These are phyloP conservation scores for Huso huso DNA, from an alignment of 2,797 vertebrate genomes.

Conservation along the genomic window DNA sequence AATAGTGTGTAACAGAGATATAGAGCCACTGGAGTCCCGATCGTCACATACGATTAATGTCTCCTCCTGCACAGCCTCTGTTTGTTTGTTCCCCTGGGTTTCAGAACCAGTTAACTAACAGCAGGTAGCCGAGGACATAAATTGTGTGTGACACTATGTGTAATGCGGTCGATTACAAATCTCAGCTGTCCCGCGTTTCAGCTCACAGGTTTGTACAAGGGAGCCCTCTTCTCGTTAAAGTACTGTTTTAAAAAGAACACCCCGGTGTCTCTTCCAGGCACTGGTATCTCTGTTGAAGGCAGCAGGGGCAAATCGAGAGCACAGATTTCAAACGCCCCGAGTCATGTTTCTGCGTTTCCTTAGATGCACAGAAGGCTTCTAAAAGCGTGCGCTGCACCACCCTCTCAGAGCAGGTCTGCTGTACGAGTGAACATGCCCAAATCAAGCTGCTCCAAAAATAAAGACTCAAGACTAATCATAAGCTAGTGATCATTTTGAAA, in stretches of 20 bases:
- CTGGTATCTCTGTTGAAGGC: conserved; percentile 1
- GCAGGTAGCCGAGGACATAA: conserved; percentile 61
- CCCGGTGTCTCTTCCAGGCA: conserved; percentile 6
- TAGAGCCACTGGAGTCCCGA: conserved; percentile 56
- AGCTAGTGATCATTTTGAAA: too few species aligned
- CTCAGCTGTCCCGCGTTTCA: conserved; percentile 47
- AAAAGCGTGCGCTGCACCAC: too few species aligned
- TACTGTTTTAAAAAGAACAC: conserved; percentile 19
- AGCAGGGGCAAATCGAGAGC: background rate
- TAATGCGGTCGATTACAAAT: conserved; percentile 64
- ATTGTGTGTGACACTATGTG: conserved; percentile 67
- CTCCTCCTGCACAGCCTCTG: conserved; percentile 45
- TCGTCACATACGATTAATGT: conserved; percentile 73
- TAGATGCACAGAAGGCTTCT: too few species aligned
- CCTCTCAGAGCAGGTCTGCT: too few species aligned
- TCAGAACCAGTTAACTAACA: conserved; percentile 68
- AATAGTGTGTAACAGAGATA: conserved; percentile 62
- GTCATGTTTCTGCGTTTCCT: too few species aligned
- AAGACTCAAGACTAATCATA: too few species aligned
- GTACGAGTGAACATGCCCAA: too few species aligned
- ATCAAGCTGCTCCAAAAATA: too few species aligned
- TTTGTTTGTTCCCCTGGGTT: conserved; percentile 57
- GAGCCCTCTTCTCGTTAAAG: conserved; percentile 9
- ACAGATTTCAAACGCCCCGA: too few species aligned
- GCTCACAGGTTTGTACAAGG: conserved; percentile 32